Base-by-base conservation (phyloP, 2,113 vertebrate genomes). In the Tachuris rubrigastra region DNA sequence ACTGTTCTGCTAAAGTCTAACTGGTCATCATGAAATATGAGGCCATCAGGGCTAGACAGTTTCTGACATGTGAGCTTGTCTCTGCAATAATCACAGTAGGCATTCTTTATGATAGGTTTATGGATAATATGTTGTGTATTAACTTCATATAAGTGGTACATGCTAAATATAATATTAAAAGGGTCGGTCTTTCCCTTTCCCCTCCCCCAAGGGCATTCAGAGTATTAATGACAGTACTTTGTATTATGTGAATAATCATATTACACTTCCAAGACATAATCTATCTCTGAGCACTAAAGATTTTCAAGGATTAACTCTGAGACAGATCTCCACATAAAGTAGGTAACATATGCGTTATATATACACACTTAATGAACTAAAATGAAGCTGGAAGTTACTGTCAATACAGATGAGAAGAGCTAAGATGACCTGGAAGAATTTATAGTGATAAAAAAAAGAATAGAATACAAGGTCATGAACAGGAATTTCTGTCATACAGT, bases 221-320 rank as follows among this genome's bases (percentile, higher is more conserved):
- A 59, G 6, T 42, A 35, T 63, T 91, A 87, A 35, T 93, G 77
- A 71, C 74, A 46, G 8, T 78, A 21, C 33, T 91, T 79, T 75
- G 27, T 87, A 56, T 82, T 93, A 72, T 56, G 44, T 78, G 56
- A 94, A 91, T 85, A 65, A 82, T 78, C 52, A 37, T 65, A 68
- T 56, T 67, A 52, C 10, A 59, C 13, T 95, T 94, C 33, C 19
- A 69, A 85, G 73, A 87, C 35, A 67, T 19, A 87, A 87, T 75
- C 31, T 85, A 68, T 75, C 56, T 74, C 74, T 3, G 1, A 89
- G 58, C 52, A 49, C 27, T 91, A 79, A 86, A 76, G 42, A 85
- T 68, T 56, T 95, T 91, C 30, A 89, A 95, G 69, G 44, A 93
- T 91, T 93, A 94, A 89, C 89, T 93, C 69, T 75, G 50, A 33